Evolutionary conservation across 1,140 invertebrate species (phyloP).

Genomic region (Pogonomyrmex barbatus): DNA sequence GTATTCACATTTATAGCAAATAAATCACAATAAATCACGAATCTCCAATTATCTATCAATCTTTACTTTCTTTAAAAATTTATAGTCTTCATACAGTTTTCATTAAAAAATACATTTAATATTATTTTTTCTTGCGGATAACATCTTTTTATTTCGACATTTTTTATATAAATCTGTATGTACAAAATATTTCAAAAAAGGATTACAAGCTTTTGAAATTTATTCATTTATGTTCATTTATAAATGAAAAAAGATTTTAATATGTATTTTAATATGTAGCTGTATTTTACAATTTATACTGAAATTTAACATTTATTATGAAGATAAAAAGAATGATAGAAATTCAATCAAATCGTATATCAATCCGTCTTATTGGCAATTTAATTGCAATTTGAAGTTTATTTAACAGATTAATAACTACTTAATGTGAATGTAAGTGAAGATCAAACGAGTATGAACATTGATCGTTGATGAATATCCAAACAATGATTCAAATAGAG

Average conservation of each 20-base stretch:
- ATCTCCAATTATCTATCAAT: background rate
- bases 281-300: background rate
- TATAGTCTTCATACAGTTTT: background rate
- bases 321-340: background rate
- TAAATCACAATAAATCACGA: background rate
- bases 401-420: background rate
- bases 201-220: background rate
- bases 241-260: background rate
- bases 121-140: background rate
- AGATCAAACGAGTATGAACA: background rate
- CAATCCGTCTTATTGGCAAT: background rate
- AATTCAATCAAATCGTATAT: background rate
- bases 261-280: background rate
- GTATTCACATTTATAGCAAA: background rate
- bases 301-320: background rate
- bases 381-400: slow-evolving; percentile 2
- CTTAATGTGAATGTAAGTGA: background rate
- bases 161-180: background rate
- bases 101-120: slow-evolving; percentile 14
- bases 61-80: background rate
- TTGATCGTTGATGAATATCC: background rate
- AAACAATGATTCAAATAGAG: background rate
- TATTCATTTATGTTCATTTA: background rate
- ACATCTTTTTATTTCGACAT: background rate
- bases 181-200: slow-evolving; percentile 6